These are phyloP conservation scores for Coilia nasus DNA, from an alignment of 2,797 vertebrate genomes.

Conservation along the genomic window DNA sequence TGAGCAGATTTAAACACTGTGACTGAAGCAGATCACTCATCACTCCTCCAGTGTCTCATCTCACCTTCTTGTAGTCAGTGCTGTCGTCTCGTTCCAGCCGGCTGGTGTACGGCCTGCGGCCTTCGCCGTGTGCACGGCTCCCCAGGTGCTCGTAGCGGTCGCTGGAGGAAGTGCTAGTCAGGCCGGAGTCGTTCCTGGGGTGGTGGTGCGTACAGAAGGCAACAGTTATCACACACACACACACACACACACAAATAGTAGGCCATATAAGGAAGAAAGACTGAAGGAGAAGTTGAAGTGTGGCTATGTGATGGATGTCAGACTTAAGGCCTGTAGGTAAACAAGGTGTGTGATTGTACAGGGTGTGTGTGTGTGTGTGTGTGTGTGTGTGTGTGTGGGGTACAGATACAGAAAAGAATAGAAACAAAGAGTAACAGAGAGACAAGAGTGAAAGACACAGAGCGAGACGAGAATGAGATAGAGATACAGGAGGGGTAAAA, in stretches of 20 bases:
- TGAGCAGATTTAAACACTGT: too few relatives aligned
- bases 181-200: slow-evolving; percentile 76
- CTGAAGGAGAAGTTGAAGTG: not conserved
- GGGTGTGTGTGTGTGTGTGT: too few relatives aligned
- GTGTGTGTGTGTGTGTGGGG: not conserved
- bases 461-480: not conserved
- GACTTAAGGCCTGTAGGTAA: not conserved
- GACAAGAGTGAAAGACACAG: not conserved
- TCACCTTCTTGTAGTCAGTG: slow-evolving; percentile 96
- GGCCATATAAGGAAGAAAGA: not conserved
- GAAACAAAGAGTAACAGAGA: not conserved
- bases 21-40: too few relatives aligned
- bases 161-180: slow-evolving; percentile 68
- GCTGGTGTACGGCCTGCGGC: slow-evolving; percentile 84
- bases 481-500: not conserved
- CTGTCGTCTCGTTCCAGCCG: slow-evolving; percentile 88
- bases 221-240: not conserved
- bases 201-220: not conserved
- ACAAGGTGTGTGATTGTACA: not conserved
- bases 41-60: too few relatives aligned
- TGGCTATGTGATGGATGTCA: not conserved
- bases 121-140: slow-evolving; percentile 83
- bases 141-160: slow-evolving; percentile 83
- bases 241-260: not conserved
- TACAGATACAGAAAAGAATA: not conserved